Evolutionary conservation across 2,888 invertebrate species (phyloP).

Genomic region (Archips crataeganus): DNA sequence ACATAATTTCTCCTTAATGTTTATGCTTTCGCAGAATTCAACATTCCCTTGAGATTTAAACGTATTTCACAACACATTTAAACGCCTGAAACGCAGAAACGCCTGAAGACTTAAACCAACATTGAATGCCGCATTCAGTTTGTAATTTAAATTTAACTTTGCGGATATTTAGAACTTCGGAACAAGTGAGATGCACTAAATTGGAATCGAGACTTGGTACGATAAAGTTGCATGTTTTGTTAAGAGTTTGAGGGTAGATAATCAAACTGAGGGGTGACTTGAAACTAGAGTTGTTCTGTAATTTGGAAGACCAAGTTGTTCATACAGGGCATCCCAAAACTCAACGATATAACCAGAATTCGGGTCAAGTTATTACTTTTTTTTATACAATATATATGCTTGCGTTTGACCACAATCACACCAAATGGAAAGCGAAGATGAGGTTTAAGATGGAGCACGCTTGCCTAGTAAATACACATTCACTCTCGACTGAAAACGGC

Average conservation of each 20-base stretch:
- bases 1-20: neutral
- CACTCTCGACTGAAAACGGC: too few species aligned
- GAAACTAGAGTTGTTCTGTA: neutral
- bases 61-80: neutral
- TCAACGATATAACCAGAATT: too few species aligned
- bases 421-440: too few species aligned
- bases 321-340: too few species aligned
- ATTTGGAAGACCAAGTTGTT: neutral
- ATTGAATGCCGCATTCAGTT: conserved; percentile 8
- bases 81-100: neutral
- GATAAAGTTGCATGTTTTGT: conserved; percentile 11
- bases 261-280: neutral
- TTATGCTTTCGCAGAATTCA: neutral
- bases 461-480: too few species aligned
- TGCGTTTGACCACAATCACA: too few species aligned
- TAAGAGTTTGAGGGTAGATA: neutral
- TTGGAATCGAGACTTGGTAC: neutral
- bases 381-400: too few species aligned
- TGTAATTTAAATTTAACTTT: conserved; percentile 8
- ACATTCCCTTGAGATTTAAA: neutral
- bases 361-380: too few species aligned
- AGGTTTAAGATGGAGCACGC: too few species aligned
- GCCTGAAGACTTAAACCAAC: conserved; percentile 7
- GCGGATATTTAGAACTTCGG: conserved; percentile 6
- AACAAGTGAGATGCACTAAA: conserved; percentile 3